These are phyloP conservation scores for Chaetodon trifasciatus DNA, from an alignment of 2,797 vertebrate genomes.

Conservation along the genomic window DNA sequence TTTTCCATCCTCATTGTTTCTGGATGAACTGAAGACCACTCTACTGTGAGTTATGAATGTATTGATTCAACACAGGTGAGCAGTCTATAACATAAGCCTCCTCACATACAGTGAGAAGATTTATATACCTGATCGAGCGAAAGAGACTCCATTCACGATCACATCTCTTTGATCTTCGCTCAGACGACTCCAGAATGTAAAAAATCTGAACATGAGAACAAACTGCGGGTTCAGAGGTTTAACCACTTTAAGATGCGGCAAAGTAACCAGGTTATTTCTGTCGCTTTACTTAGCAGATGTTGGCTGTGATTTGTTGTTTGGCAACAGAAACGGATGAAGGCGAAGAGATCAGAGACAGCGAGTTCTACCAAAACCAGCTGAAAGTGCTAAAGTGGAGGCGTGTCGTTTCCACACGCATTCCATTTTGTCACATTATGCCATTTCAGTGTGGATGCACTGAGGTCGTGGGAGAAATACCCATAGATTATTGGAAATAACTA, in stretches of 20 bases:
- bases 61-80: slow-evolving; percentile 9
- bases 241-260: background rate
- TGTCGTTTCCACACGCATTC: background rate
- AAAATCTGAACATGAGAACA: background rate
- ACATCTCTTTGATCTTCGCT: background rate
- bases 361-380: background rate
- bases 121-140: background rate
- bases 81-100: background rate
- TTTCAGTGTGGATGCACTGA: background rate
- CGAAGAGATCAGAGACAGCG: background rate
- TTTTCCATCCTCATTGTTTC: slow-evolving; percentile 23
- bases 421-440: background rate
- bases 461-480: background rate
- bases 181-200: background rate
- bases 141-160: background rate
- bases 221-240: background rate
- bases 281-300: background rate
- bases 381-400: background rate
- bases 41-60: slow-evolving; percentile 9
- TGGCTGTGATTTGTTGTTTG: background rate
- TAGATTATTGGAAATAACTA: too few relatives aligned
- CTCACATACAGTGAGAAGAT: too few relatives aligned
- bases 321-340: background rate
- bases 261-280: background rate
- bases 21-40: slow-evolving; percentile 36